Evolutionary conservation across 2,888 invertebrate genomes (phyloP), one percentile per base, ranked within the genome.

Genomic region (Philereme vetulata): DNA sequence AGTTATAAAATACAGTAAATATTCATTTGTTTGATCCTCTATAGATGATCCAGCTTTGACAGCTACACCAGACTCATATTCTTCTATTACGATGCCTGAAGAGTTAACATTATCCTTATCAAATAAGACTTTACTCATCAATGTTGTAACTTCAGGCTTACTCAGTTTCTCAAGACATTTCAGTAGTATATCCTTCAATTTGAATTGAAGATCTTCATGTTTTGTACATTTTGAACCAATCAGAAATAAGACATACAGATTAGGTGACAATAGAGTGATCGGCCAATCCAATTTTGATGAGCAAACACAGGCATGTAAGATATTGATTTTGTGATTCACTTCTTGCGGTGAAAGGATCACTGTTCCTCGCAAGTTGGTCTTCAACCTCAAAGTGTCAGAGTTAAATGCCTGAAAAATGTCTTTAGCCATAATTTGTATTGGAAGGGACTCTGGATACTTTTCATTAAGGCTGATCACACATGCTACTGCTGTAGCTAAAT

Each of bases 381-480:
- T 74, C 11, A 67, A 62, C 11, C 72, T 64, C 35, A 88, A 65
- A 35, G 62, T 52, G 35, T 83, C 72, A 72, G 72, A 77, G 62
- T 82, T 72, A 68, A 92, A 83, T 34, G 77, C 60, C 52, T 81
- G 71, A 49, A 89, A 87, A 52, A 81, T 72, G 9, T 81, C 76
- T 60, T 72, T 76, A 0, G 80, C 60, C 51, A 89, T 68, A 35
- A 60, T 76, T 51, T 82, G 77, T 21, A 92, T 80, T 52, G 76
- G 64, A 64, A 87, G 85, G 54, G 89, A 72, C 10, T 88, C 71
- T 10, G 87, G 81, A 77, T 94, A 93, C 51, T 84, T 88, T 51
- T 93, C 88, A 73, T 91, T 84, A 35, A 95, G 80, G 59, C 80
- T 82, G 64, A 93, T 85, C 4, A 94, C 86, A 78, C 94, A 95